phyloP scores from a whole-genome alignment of 2,797 vertebrate species.

The Sebastes matsubarae region DNA sequence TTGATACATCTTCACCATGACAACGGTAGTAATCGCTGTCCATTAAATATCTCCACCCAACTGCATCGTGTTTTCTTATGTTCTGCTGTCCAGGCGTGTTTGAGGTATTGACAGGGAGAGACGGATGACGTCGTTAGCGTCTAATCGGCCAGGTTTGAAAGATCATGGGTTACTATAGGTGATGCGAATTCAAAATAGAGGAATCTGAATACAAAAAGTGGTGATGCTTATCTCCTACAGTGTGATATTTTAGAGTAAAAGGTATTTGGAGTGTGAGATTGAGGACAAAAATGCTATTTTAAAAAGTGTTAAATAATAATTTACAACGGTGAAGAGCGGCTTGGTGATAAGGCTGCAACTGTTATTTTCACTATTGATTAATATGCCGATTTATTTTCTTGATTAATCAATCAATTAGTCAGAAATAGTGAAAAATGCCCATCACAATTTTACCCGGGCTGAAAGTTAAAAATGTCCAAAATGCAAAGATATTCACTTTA shows the following conservation, averaged over 20 bases:
- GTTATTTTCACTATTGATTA: neutral
- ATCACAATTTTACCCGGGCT: neutral
- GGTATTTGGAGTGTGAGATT: neutral
- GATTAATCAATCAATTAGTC: neutral
- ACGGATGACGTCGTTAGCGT: neutral
- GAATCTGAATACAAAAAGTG: neutral
- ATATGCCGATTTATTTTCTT: neutral
- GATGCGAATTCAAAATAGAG: neutral
- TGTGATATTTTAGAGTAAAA: neutral
- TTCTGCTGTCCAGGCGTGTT: constrained; percentile 17
- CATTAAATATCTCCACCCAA: constrained; percentile 33
- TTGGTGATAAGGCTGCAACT: neutral
- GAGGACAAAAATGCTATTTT: neutral
- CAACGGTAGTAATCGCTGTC: constrained; percentile 61
- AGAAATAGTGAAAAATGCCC: neutral
- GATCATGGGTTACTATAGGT: neutral
- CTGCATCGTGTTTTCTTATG: constrained; percentile 3
- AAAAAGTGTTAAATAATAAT: neutral
- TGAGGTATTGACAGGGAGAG: constrained; percentile 8
- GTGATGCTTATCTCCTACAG: neutral
- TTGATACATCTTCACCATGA: constrained; percentile 62
- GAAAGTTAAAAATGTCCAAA: neutral
- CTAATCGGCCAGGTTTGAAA: constrained; percentile 4
- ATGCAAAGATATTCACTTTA: neutral
- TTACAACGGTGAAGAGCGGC: neutral